Base-by-base conservation (phyloP, 2,113 vertebrate species). In the Willisornis vidua region DNA sequence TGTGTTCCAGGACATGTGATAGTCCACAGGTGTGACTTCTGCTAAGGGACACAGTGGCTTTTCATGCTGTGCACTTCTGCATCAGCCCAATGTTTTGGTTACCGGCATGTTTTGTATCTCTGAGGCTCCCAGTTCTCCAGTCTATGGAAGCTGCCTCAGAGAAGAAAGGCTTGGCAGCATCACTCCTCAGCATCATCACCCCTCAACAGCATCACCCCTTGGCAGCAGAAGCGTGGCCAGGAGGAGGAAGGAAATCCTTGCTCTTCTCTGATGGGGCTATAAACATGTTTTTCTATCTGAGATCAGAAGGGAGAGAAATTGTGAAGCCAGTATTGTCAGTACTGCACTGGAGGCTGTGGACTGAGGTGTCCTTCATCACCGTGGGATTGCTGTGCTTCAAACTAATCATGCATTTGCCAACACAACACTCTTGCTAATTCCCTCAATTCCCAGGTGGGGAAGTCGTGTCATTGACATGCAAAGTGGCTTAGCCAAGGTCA, bases 21-120 rank as follows among this genome's bases (percentile, higher is more conserved):
- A 24, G 33, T 6, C 31, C 51, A 35, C 55, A 22, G 59, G 46
- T n/a, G 74, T 70, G 37, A 13, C 62, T 77, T 23, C 52, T 79
- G 74, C 88, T 31, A 3, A 19, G 76, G 37, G 45, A 10, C 67
- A 7, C 0, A 1, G 45, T 37, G 73, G 51, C 29, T 78, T 70
- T 76, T 62, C 55, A 2, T 11, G 1, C 75, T 10, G 0, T 18
- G 61, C 19, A 3, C 49, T 1, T 2, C 3, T 1, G 2, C 70
- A 14, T 25, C 31, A 62, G 37, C 74, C 28, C 67, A 2, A 1
- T 5, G 35, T 6, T 24, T 17, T n/a, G 61, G 14, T 7, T 16
- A 33, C 39, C 39, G 24, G 48, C 11, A 7, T 0, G 0, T 67
- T 79, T 76, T 46, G 71, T 24, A 75, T 29, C 46, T 87, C 58